These are phyloP conservation scores for Empis stercorea DNA, from an alignment of 2,888 invertebrate species.

Conservation along the genomic window DNA sequence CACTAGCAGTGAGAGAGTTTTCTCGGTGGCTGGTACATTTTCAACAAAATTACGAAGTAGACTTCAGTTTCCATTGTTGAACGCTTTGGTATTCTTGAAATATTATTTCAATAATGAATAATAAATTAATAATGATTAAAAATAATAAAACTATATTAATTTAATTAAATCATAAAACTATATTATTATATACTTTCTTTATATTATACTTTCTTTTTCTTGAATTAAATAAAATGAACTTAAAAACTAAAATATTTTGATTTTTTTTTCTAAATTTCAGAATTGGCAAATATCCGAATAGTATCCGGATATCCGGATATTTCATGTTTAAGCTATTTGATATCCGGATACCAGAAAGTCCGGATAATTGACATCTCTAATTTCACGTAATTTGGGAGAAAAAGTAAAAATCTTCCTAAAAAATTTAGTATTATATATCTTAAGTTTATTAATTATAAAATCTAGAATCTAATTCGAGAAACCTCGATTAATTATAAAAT, in stretches of 20 bases:
- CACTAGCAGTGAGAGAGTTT: not conserved
- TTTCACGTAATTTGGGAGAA: no score
- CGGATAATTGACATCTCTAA: not conserved
- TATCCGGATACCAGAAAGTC: not conserved
- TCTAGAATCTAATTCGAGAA: no score
- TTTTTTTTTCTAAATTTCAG: not conserved
- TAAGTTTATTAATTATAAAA: no score
- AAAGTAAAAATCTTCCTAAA: no score
- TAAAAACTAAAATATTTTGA: not conserved
- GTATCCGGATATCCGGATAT: not conserved
- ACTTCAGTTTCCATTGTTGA: not conserved
- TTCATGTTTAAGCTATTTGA: not conserved
- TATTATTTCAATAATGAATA: not conserved
- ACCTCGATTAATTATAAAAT: no score
- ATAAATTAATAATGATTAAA: not conserved
- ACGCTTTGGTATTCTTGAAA: not conserved
- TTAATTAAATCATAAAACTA: not conserved
- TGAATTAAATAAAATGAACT: not conserved
- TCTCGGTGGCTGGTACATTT: not conserved
- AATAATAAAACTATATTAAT: not conserved
- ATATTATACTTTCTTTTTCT: not conserved
- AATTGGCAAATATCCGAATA: not conserved
- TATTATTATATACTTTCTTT: no score
- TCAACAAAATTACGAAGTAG: not conserved
- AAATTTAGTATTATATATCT: no score